Conservation (phyloP, 2,888 invertebrate genomes). For the Aricia artaxerxes region DNA sequence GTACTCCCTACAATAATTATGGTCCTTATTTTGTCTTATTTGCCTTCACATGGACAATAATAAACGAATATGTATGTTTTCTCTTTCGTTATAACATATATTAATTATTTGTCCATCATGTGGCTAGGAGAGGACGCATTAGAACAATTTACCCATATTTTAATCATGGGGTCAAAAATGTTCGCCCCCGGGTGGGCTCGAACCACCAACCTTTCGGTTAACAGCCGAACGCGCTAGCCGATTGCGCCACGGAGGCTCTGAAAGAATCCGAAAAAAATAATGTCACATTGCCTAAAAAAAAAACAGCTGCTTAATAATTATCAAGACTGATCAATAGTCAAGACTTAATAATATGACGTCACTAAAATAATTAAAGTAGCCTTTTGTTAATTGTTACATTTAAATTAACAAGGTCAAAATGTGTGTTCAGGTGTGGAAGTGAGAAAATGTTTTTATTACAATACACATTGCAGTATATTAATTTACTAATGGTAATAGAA, state of each 20-base stretch:
- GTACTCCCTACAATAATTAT: no score
- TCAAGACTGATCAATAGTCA: neutral
- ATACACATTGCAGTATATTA: no score
- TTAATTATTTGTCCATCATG: no score
- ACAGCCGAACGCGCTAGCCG: slow-evolving; percentile 99
- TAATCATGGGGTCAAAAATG: neutral
- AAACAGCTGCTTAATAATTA: neutral
- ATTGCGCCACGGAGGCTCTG: slow-evolving; percentile 93
- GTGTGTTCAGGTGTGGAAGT: neutral
- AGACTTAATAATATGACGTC: neutral
- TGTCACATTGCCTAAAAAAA: neutral
- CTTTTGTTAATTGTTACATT: neutral
- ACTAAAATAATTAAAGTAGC: neutral
- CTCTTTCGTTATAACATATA: no score
- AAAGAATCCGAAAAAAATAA: neutral
- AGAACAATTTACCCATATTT: neutral
- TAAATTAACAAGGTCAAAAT: neutral
- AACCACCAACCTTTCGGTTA: slow-evolving; percentile 99
- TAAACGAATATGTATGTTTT: no score
- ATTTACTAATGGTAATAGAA: no score
- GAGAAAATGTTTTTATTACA: no score
- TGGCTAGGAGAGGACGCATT: no score
- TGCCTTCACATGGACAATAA: no score
- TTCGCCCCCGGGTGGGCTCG: slow-evolving; percentile 97
- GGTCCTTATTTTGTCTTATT: no score